Base-by-base conservation (phyloP, 2,797 vertebrate species). In the Propithecus perrieri region DNA sequence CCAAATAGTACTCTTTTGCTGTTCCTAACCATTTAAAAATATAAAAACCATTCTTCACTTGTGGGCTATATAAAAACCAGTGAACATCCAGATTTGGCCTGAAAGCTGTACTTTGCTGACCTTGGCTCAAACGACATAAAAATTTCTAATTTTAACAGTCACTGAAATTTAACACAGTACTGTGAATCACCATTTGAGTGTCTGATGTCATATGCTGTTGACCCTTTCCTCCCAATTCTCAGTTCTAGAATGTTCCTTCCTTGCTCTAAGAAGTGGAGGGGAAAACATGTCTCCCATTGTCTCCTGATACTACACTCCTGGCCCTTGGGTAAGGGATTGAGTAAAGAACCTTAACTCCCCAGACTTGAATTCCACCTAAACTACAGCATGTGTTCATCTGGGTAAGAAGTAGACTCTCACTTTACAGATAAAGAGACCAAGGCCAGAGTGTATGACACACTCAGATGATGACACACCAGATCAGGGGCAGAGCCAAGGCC, bases 1-100 rank as follows among this genome's bases (percentile, higher is more conserved):
- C 33, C 50, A 83, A 61, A 89, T 1, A 79, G 26, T 18, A 79
- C 81, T 79, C 46, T 55, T 85, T 46, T 55, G 41, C 81, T 80
- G 48, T 72, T 65, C 8, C 43, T 90, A 83, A 76, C 63, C 69
- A 46, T 35, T 63, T 84, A 50, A 90, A 94, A 80, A 78, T 18
- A 22, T 33, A 65, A 89, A 85, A 18, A 13, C 30, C 8, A 17
- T 61, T 72, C 78, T 65, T 92, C 48, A 33, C 26, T 65, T 33
- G 2, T 0, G 3, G 13, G 26, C 33, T 48, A 2, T 59, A 71
- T 15, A 78, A 85, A 94, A 97, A 50, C 22, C 28, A 50, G 78
- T 30, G 24, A 50, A 89, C 30, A 71, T 33, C 46, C 43, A 59
- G 38, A 65, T 43, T 20, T 63, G 55, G 41, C 55, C 38, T 15